Conservation (phyloP, 2,888 invertebrate genomes). For the Tenthredo scrophulariae region DNA sequence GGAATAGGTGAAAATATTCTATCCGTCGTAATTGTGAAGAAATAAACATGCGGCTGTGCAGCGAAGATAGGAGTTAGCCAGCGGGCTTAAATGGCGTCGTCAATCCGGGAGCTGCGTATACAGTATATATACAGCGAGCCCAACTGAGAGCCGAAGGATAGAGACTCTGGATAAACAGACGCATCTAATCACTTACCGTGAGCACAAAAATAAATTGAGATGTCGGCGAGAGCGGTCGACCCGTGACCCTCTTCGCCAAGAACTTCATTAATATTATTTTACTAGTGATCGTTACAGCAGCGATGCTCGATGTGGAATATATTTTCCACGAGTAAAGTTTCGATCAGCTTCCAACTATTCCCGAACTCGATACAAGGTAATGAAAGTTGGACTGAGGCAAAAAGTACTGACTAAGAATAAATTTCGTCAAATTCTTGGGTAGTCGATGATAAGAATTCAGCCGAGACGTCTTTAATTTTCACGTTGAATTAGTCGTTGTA, state of each 20-base stretch:
- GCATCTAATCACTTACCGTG: slow-evolving; percentile 53
- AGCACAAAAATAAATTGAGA: slow-evolving; percentile 54
- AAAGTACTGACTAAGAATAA: not conserved
- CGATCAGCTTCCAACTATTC: slow-evolving; percentile 10
- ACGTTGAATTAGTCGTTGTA: not conserved
- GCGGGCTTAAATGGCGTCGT: slow-evolving; percentile 48
- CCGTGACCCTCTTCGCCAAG: slow-evolving; percentile 48
- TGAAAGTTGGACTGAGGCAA: not conserved
- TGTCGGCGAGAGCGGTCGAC: slow-evolving; percentile 48
- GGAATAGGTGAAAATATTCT: slow-evolving; percentile 44
- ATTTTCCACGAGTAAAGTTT: not conserved
- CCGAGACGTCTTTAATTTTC: not conserved
- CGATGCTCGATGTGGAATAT: not conserved
- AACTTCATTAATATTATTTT: slow-evolving; percentile 53
- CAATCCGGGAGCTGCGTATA: slow-evolving; percentile 41
- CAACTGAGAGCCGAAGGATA: slow-evolving; percentile 44
- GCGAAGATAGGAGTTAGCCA: slow-evolving; percentile 37
- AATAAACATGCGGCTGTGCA: slow-evolving; percentile 36
- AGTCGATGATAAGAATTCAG: not conserved
- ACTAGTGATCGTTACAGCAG: not conserved
- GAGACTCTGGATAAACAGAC: slow-evolving; percentile 52
- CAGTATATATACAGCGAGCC: slow-evolving; percentile 29
- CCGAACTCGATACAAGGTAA: not conserved
- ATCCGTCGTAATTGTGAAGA: slow-evolving; percentile 28
- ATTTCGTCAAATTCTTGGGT: not conserved